These are phyloP conservation scores for Rostratula benghalensis DNA, from an alignment of 2,113 vertebrate species.

Conservation along the genomic window DNA sequence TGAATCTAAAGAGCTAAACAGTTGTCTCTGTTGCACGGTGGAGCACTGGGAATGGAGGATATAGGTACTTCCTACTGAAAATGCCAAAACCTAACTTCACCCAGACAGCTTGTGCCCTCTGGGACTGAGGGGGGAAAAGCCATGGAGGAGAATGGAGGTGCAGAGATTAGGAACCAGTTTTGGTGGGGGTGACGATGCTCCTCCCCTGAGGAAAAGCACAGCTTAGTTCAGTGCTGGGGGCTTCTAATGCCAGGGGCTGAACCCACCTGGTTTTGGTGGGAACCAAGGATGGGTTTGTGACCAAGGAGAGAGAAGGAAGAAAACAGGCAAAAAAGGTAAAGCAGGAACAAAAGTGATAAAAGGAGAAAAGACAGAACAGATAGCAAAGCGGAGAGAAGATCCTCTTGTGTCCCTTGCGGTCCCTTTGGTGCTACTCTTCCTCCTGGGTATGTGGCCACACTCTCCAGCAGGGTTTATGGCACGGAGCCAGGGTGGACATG, in stretches of 20 bases:
- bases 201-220: not conserved
- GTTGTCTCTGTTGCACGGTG: not conserved
- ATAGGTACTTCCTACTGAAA: not conserved
- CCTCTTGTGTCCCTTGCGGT: not conserved
- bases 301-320: not conserved
- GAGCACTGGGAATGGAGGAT: not conserved
- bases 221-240: not conserved
- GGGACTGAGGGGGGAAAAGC: not conserved
- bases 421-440: not conserved
- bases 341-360: not conserved
- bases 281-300: not conserved
- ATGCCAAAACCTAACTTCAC: not conserved
- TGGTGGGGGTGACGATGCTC: not conserved
- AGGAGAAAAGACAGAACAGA: not conserved
- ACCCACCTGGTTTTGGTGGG: not conserved
- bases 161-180: not conserved
- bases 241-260: not conserved
- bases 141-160: not conserved
- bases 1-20: not conserved
- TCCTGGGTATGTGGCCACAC: not conserved
- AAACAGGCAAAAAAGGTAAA: not conserved
- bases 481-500: rapidly evolving
- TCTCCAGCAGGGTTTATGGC: not conserved
- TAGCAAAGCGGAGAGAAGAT: not conserved
- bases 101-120: not conserved